Percentiles rank a stretch among this genome's conserved stretches.
phyloP scores from a whole-genome alignment of 1,140 invertebrate species.

The Solenopsis invicta region DNA sequence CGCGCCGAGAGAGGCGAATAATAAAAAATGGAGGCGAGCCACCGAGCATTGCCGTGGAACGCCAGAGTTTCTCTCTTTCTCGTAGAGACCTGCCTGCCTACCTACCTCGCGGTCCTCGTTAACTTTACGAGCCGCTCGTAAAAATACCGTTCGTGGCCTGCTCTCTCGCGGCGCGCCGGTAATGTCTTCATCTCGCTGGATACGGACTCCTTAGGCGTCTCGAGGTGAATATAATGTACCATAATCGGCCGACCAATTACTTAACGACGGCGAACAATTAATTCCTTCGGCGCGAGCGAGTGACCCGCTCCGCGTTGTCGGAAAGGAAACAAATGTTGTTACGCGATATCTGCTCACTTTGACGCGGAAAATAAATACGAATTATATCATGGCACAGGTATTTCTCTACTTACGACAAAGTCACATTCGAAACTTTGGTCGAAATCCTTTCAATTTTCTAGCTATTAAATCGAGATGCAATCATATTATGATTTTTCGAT shows the following conservation, averaged over 20 bases:
- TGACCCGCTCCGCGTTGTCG: not conserved
- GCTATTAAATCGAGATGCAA: no score
- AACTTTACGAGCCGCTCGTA: slow-evolving; percentile 87
- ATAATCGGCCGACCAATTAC: slow-evolving; percentile 86
- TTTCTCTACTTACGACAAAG: no score
- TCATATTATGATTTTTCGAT: no score
- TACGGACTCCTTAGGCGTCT: slow-evolving; percentile 79
- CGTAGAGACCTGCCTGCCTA: slow-evolving; percentile 44
- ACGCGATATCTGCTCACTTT: not conserved
- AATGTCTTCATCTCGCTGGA: slow-evolving; percentile 86
- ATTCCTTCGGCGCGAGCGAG: slow-evolving; percentile 66
- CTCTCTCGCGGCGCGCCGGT: slow-evolving; percentile 80
- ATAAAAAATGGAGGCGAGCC: slow-evolving; percentile 74
- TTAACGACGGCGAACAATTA: slow-evolving; percentile 85
- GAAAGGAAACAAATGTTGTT: not conserved
- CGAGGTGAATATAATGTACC: slow-evolving; percentile 85
- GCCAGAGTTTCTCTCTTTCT: slow-evolving; percentile 73
- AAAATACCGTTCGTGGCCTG: slow-evolving; percentile 85
- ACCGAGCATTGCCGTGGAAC: slow-evolving; percentile 72
- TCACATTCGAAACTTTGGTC: no score
- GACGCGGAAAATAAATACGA: no score
- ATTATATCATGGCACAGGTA: no score
- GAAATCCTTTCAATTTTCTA: no score
- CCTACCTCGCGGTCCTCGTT: slow-evolving; percentile 84
- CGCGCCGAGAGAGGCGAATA: slow-evolving; percentile 28